Base-by-base conservation (phyloP, 2,797 vertebrate genomes). In the Poeciliopsis infans region DNA sequence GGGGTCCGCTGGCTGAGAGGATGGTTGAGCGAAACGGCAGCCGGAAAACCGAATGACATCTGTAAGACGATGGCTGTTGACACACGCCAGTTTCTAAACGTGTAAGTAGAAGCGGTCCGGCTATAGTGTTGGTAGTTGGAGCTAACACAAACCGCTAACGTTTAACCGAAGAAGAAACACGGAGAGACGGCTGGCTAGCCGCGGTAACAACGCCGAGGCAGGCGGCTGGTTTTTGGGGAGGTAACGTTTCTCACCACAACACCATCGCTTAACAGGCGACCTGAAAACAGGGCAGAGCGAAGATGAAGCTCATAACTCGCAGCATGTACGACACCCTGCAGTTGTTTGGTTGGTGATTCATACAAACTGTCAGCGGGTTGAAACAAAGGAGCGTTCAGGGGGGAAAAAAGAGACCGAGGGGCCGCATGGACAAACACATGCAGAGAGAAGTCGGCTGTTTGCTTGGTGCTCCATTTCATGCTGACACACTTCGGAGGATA, bases 401-500 rank as follows among this genome's bases (percentile, higher is more conserved):
- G 36, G 36, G 5, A 5, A 88, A 89, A 20, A 39, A 68, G 25
- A 25, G 88, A 89, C 90, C 77, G 85, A 86, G 92, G 91, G 92
- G 93, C 87, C 92, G 89, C 92, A 85, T 90, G 91, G 89, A 90
- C 86, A 85, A 64, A 88, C 86, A 88, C 89, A 88, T 66, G 73
- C 75, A 85, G 20, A 79, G 85, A 88, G 85, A 88, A 92, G 90
- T 92, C 78, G 59, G 69, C 76, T 77, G 59, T 93, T 91, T 92
- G 91, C 91, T 91, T 91, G 87, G 87, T 91, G 92, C 82, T 91
- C 87, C 87, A 87, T 89, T 93, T 93, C 86, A 85, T 81, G 84
- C 88, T 91, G 93, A 88, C 88, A 94, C 85, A 92, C 87, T 93
- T 93, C 76, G 83, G 75, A 75, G 51, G 83, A 74, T 80, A 89